Evolutionary conservation across 92 coral and sea anemone species (phyloP).

Genomic region (Phenganax subtilis): DNA sequence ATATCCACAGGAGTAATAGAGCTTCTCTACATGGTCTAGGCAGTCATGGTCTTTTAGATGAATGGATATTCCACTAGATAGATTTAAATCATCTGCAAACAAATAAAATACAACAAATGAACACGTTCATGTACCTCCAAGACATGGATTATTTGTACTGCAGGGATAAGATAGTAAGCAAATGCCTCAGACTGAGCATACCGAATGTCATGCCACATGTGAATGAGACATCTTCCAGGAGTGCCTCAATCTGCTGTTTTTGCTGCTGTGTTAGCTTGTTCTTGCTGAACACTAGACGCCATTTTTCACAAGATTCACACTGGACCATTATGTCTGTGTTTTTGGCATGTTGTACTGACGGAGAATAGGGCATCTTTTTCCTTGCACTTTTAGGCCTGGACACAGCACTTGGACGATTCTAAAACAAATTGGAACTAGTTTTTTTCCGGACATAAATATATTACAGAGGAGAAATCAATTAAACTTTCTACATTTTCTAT

Average conservation of each 20-base stretch:
- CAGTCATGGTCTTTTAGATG: conserved; percentile 22
- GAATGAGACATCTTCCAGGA: conserved; percentile 24
- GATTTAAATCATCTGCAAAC: conserved; percentile 15
- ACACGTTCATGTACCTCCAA: neutral
- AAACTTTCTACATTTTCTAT: neutral
- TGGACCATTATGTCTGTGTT: conserved; percentile 20
- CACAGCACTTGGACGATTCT: conserved; percentile 21
- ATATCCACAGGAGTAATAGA: conserved; percentile 23
- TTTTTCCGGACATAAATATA: too few species aligned
- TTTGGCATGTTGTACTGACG: conserved; percentile 18
- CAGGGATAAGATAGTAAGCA: neutral
- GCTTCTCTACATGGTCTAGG: conserved; percentile 18
- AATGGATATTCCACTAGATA: conserved; percentile 12
- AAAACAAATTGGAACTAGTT: neutral
- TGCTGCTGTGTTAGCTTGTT: conserved; percentile 36
- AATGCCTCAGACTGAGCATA: conserved; percentile 6
- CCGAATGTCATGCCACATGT: conserved; percentile 8
- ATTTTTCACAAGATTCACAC: conserved; percentile 19
- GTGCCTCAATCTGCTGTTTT: conserved; percentile 19
- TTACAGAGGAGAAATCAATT: too few species aligned
- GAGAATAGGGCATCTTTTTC: conserved; percentile 17
- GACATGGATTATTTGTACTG: neutral
- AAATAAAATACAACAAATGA: conserved; percentile 14
- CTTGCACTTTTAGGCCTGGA: neutral
- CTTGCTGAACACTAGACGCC: conserved; percentile 34